Percentiles rank a stretch among this genome's conserved stretches.
Conservation (phyloP, 2,113 vertebrate species). For the Dendrocopos noguchii region DNA sequence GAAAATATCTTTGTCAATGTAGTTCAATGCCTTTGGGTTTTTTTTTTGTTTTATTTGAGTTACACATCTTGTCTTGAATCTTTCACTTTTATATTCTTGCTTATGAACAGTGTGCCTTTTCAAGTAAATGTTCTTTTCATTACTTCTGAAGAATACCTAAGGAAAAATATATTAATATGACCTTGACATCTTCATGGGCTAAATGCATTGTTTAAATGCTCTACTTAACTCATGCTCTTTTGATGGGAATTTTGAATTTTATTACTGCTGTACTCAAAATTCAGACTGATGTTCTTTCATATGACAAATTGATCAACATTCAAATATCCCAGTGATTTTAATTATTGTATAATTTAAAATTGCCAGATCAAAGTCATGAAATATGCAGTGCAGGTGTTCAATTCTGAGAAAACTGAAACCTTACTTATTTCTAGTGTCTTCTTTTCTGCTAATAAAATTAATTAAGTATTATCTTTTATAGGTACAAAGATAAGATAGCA, state of each 20-base stretch:
- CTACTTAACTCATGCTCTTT: not conserved
- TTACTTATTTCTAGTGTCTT: not conserved
- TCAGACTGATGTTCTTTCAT: not conserved
- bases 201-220: not conserved
- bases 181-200: not conserved
- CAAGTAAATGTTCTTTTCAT: not conserved
- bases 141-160: not conserved
- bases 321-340: not conserved
- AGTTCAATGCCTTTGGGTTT: not conserved
- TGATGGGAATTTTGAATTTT: not conserved
- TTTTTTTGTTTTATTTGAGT: not conserved
- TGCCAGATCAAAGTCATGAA: not conserved
- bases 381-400: not conserved
- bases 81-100: not conserved
- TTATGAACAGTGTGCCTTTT: not conserved
- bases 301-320: conserved; percentile 7
- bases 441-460: not conserved
- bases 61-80: not conserved
- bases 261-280: not conserved
- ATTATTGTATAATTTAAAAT: not conserved
- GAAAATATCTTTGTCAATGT: not conserved
- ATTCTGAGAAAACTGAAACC: not conserved
- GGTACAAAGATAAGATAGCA: not conserved
- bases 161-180: not conserved
- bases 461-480: not conserved